phyloP scores from a whole-genome alignment of 2,888 invertebrate genomes.

The Chaetogeoica ovagalla region DNA sequence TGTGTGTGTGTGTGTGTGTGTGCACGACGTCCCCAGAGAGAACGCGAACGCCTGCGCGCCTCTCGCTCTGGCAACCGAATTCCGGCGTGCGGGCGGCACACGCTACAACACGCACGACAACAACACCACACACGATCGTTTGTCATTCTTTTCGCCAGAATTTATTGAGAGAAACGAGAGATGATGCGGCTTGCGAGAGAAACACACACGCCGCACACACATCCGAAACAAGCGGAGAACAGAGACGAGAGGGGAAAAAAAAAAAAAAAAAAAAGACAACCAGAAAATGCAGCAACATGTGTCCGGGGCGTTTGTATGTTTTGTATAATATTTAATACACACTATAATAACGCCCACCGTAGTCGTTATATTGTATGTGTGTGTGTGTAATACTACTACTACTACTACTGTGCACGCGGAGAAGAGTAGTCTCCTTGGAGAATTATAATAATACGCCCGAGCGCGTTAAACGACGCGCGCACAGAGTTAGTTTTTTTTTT shows the following conservation, averaged over 20 bases:
- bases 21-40: too few relatives aligned
- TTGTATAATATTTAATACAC: constrained; percentile 24
- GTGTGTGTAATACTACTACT: too few relatives aligned
- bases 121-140: too few relatives aligned
- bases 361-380: constrained; percentile 20
- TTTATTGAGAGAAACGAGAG: background rate
- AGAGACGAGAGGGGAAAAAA: too few relatives aligned
- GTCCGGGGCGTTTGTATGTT: constrained; percentile 44
- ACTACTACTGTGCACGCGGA: constrained; percentile 47
- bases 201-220: too few relatives aligned
- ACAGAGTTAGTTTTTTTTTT: constrained; percentile 11
- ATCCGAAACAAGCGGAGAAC: constrained; percentile 53
- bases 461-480: constrained; percentile 21
- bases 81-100: too few relatives aligned
- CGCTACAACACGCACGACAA: too few relatives aligned
- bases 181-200: too few relatives aligned
- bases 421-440: constrained; percentile 42
- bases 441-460: constrained; percentile 21
- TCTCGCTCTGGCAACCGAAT: too few relatives aligned
- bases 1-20: too few relatives aligned
- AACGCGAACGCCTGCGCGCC: too few relatives aligned
- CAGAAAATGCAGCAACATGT: constrained; percentile 45
- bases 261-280: background rate
- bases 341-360: constrained; percentile 40
- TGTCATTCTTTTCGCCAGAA: constrained; percentile 18